phyloP scores from a whole-genome alignment of 2,113 vertebrate genomes.

The Pionites leucogaster region DNA sequence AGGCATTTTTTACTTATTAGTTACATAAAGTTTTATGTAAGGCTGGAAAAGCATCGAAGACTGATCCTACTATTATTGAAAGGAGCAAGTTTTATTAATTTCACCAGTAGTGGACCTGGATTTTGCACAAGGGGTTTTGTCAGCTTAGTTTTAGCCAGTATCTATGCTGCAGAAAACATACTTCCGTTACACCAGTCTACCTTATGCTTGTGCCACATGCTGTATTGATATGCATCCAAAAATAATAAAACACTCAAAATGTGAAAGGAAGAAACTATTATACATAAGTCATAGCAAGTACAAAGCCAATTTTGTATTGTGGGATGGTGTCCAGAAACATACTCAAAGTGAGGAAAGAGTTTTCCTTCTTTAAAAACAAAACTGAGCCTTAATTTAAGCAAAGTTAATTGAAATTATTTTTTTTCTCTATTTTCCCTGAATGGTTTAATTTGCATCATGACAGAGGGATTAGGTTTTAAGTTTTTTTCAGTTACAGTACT shows the following conservation, averaged over 20 bases:
- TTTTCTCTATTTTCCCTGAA: constrained; percentile 48
- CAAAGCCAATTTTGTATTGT: constrained; percentile 60
- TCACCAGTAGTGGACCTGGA: background rate
- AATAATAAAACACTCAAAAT: constrained; percentile 69
- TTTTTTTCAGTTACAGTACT: background rate
- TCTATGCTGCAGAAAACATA: constrained; percentile 29
- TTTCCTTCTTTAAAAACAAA: constrained; percentile 72
- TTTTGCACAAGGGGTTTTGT: background rate
- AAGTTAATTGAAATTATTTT: constrained; percentile 57
- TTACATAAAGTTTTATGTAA: background rate
- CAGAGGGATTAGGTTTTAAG: background rate
- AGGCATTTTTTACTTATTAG: background rate
- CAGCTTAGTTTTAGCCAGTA: background rate
- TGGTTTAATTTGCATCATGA: background rate
- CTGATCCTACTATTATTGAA: background rate
- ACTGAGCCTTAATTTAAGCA: constrained; percentile 64
- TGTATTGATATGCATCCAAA: constrained; percentile 63
- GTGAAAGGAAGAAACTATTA: constrained; percentile 66
- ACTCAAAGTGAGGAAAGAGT: constrained; percentile 35
- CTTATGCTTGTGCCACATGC: constrained; percentile 33
- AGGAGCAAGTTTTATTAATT: background rate
- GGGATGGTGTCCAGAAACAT: constrained; percentile 59
- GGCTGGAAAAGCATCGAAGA: background rate
- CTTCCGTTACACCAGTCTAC: background rate
- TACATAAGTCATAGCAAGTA: constrained; percentile 51